Base-by-base conservation (phyloP, 2,888 invertebrate genomes). In the Branchipolynoe longqiensis region DNA sequence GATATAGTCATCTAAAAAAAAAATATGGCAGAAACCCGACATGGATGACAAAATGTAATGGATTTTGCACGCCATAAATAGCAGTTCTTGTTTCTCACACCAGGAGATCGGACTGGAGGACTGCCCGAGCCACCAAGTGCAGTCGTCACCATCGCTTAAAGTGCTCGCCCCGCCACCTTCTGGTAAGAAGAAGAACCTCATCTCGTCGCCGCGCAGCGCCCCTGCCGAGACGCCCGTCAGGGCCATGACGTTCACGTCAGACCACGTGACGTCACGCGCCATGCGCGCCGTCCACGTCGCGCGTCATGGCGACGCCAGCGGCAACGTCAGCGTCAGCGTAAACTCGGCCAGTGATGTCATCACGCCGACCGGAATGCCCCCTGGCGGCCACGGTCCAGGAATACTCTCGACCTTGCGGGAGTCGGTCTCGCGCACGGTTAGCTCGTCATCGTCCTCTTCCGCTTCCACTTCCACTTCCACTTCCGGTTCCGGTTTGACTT, bases 71-170 rank as follows among this genome's bases (percentile, higher is more conserved):
- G n/a, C n/a, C n/a, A n/a, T n/a, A n/a, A n/a, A n/a, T n/a, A n/a
- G n/a, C n/a, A n/a, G n/a, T n/a, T n/a, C n/a, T n/a, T 73, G 3
- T 73, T 38, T 48, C 25, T 54, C 12, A 48, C 28, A 4, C 0
- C 78, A 78, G 78, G 48, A 48, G 28, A 78, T 78, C 48, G 78
- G 78, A 0, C 41, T 78, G 25, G 78, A 78, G 1, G 78, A 78
- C 48, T 6, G 18, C 28, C 48, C 48, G n/a, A 6, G 14, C 31
- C n/a, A 12, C 6, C 14, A 8, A 62, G n/a, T 12, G 14, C 6
- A 8, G 8, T 12, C 62, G 12, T 12, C 62, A 6, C 6, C 62
- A 6, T 8, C 62, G 14, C 8, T 8, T n/a, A 6, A 12, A 6
- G 48, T 78, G 25, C 78, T 48, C 14, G 78, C 78, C 78, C 25